Base-by-base conservation (phyloP, 92 coral and sea anemone genomes). In the Anthopleura xanthogrammica region DNA sequence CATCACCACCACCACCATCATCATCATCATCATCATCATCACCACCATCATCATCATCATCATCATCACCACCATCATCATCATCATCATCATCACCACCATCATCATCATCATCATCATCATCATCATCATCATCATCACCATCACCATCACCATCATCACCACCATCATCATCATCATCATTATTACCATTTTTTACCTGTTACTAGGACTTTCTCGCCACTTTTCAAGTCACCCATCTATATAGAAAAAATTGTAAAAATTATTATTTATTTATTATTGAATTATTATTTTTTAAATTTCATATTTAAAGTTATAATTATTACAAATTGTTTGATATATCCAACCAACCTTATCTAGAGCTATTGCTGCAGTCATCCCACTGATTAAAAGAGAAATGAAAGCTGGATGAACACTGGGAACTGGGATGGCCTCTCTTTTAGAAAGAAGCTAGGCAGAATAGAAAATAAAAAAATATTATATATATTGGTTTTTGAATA, bases 201-300 rank as follows among this genome's bases (percentile, higher is more conserved):
- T 87, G 97, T 93, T 42, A 93, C 89, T 36, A 93, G 62, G 16
- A 93, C 97, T 77, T 90, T 91, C 23, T 93, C 94, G 2, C 91
- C 88, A 46, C 75, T 84, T 81, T 93, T 93, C 41, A 93, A 72
- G 70, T 93, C 94, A 24, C 97, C 97, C 84, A 88, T 84, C 97
- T 85, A 41, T 3, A 75, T 7, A 75, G 36, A 70, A 72, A 22
- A 22, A 64, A 20, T 64, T 7, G 6, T 19, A 1, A 22, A 5
- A 64, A n/a, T 74, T 39, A 74, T 39, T 3, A 24, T 41, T 74
- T 24, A 22, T 64, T 64, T 29, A 29, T 29, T 29, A 29, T 29
- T 29, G 36, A 29, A 29, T 29, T 29, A 29, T 29, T 29, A 29
- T 29, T 29, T 29, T 29, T 29, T 29, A 29, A 29, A 29, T 29